phyloP scores from a whole-genome alignment of 2,797 vertebrate genomes.

The Hemibagrus guttatus region DNA sequence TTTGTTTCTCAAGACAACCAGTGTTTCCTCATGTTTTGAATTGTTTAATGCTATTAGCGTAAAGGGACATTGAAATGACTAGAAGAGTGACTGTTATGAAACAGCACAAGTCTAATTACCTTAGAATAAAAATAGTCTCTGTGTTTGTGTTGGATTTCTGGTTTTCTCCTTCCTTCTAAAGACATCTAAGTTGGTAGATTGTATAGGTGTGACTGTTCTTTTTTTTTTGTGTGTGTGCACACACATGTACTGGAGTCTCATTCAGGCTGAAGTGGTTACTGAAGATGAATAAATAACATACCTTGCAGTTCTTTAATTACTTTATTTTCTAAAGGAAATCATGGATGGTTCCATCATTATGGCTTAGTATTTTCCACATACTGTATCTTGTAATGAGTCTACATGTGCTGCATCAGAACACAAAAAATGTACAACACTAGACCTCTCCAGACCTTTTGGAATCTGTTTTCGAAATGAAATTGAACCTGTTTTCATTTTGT shows the following conservation, averaged over 20 bases:
- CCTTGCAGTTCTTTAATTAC: background rate
- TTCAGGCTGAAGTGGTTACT: no score
- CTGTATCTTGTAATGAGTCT: background rate
- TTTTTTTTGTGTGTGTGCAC: background rate
- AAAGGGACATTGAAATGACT: background rate
- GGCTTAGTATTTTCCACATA: background rate
- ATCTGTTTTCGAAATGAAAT: background rate
- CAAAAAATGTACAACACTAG: background rate
- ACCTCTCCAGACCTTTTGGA: background rate
- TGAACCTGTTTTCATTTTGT: background rate
- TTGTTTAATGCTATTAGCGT: background rate
- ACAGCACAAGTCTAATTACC: background rate
- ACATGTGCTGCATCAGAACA: background rate
- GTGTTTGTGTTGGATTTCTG: background rate
- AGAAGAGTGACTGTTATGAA: background rate
- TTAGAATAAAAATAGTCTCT: background rate
- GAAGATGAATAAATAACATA: background rate
- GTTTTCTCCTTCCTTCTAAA: background rate
- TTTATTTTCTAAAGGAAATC: background rate
- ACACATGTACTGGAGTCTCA: no score
- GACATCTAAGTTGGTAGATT: background rate
- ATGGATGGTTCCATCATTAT: background rate
- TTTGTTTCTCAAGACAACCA: background rate
- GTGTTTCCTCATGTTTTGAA: slow-evolving; percentile 6
- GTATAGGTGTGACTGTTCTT: background rate